These are phyloP conservation scores for Clistopyga incitator DNA, from an alignment of 2,888 invertebrate genomes.

Conservation along the genomic window DNA sequence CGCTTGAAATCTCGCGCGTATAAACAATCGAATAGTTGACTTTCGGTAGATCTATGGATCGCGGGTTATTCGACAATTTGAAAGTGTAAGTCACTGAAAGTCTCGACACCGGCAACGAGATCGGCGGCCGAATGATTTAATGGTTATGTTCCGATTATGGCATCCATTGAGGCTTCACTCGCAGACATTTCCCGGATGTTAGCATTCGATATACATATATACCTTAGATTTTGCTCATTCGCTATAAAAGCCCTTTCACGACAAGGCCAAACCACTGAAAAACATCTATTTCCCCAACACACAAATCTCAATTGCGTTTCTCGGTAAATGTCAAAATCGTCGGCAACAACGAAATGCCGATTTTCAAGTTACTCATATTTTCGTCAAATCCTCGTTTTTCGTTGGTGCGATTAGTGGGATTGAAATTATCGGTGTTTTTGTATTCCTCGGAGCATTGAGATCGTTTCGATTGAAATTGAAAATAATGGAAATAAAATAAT, in stretches of 20 bases:
- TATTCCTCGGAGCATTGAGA: no score
- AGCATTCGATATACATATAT: constrained; percentile 39
- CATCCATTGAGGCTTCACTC: constrained; percentile 76
- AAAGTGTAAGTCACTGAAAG: constrained; percentile 30
- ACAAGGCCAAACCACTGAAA: neutral
- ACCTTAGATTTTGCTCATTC: constrained; percentile 33
- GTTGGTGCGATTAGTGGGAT: no score
- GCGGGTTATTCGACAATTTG: neutral
- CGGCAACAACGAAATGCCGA: neutral
- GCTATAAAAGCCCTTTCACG: neutral
- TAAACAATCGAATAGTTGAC: constrained; percentile 1
- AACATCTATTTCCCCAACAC: neutral
- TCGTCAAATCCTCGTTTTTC: no score
- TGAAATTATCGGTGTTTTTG: no score
- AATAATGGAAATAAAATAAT: no score
- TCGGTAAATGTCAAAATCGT: neutral
- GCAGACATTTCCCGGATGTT: constrained; percentile 69
- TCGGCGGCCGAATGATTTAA: constrained; percentile 68
- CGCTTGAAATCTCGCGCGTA: neutral
- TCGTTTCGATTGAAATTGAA: no score
- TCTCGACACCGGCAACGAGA: neutral
- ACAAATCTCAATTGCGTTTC: neutral
- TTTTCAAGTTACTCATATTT: neutral
- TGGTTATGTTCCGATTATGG: constrained; percentile 76
- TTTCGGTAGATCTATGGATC: neutral